Base-by-base conservation (phyloP, 2,888 invertebrate species). In the Limnephilus auricula region DNA sequence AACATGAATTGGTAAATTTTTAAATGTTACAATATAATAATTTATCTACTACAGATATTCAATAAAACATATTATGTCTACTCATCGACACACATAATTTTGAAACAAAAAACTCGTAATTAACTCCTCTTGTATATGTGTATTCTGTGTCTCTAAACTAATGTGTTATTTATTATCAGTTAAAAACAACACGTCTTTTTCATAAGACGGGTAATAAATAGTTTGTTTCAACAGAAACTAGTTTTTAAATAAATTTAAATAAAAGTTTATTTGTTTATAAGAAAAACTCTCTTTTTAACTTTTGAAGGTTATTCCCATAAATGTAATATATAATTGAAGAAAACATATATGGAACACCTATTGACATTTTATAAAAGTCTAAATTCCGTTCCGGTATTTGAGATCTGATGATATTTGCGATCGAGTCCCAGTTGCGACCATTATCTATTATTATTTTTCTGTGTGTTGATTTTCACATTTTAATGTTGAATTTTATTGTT, bases 171-270 rank as follows among this genome's bases (percentile, higher is more conserved):
- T 65, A 65, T 65, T 65, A 65, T 65, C 65, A 25, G 65, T 65
- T 65, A 65, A 65, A 65, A 65, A 65, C 65, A 65, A 65, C 65
- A 65, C 65, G 65, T n/a, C 5, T 65, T 65, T 65, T 65, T 65
- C 9, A 13, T 34, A 18, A 31, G 32, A 30, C 31, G 31, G 34
- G 34, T 32, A 82, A 82, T 34, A 82, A 82, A 31, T 31, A 32
- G 31, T 82, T 82, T 82, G 31, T 82, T 82, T 82, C 34, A 82
- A 82, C 82, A 82, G 65, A 65, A 65, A 65, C 65, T 65, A 25
- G 65, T 65, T 65, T 65, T 65, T 65, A 65, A 6, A 65, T 65
- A 65, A 65, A 65, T 65, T 65, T 25, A 65, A 65, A 65, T 65
- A 25, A 65, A 25, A 65, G n/a, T 65, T n/a, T n/a, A n/a, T n/a